Percentiles rank a stretch among this genome's conserved stretches.
Evolutionary conservation across 2,113 vertebrate genomes (phyloP).

Genomic region (Neolamprologus devosi): DNA sequence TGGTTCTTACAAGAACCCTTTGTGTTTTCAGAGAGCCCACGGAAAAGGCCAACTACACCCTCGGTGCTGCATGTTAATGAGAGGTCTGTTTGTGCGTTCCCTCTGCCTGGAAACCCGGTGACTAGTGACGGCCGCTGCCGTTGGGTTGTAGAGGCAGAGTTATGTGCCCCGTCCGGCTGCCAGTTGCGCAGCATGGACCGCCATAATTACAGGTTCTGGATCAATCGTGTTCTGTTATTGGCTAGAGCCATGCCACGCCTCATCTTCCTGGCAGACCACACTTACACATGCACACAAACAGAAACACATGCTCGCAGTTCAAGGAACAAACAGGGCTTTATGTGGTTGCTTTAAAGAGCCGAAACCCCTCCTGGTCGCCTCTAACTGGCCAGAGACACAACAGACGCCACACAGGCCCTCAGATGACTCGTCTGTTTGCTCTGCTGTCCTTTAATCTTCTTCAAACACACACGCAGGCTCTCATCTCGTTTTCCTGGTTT

Average conservation of each 20-base stretch:
- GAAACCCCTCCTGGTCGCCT: neutral
- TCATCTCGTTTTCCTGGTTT: neutral
- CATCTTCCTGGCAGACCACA: neutral
- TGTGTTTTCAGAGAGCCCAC: neutral
- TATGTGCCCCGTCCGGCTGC: conserved; percentile 1
- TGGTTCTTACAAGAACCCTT: neutral
- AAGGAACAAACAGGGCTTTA: conserved; percentile 44
- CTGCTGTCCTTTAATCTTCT: neutral
- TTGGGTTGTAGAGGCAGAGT: neutral
- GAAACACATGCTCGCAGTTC: neutral
- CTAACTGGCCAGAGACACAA: neutral
- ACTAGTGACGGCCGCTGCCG: neutral
- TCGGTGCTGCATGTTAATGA: neutral
- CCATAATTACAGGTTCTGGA: conserved; percentile 38
- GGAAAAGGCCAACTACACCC: neutral
- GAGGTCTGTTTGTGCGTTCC: conserved; percentile 9
- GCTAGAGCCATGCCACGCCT: neutral
- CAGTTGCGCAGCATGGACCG: conserved; percentile 29
- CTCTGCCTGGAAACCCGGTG: neutral
- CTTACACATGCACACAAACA: neutral
- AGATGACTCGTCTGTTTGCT: neutral
- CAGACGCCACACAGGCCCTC: neutral
- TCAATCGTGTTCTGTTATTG: conserved; percentile 4
- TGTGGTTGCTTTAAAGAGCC: conserved; percentile 17
- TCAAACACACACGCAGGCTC: neutral